Base-by-base conservation (phyloP, 1,140 invertebrate genomes). In the Drosophila bocqueti region DNA sequence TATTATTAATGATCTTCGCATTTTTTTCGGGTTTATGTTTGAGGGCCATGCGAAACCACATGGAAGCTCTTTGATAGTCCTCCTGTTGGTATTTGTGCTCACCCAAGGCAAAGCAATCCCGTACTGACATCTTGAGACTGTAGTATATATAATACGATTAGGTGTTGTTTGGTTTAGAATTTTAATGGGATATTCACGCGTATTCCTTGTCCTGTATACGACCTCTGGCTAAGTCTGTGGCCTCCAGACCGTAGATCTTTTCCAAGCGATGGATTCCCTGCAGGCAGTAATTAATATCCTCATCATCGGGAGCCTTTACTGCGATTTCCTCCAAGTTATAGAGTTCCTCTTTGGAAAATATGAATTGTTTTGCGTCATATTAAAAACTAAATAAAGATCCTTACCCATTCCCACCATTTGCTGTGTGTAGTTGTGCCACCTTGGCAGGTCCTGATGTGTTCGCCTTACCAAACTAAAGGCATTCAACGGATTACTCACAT, bases 371-470 rank as follows among this genome's bases (percentile, higher is more conserved):
- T 15, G 1, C 8, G 11, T 21, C 3, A 13, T 24, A 11, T 1
- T 24, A 10, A 24, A 13, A n/a, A 13, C 5, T n/a, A 9, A 2
- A 10, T 1, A 0, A 8, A 38, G 31, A 50, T 34, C 2, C 68
- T 59, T 52, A 73, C 71, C 71, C 24, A 38, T 50, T 61, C 71
- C 71, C 10, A 77, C 50, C 18, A 24, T 8, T 18, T 60, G 45
- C 16, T 67, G 38, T 4, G 81, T 36, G 46, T 83, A 83, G 10
- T 59, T 24, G 6, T 87, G 57, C 83, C 65, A 76, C 43, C 76
- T 83, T 13, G 79, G 79, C 64, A 81, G 64, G 49, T 86, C 83
- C 18, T 86, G 40, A 45, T 83, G 79, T 9, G 79, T 55, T 1
- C 83, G 40, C 6, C 80, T 43, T 1, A 86, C 7, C 5, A 86